Conservation (phyloP, 2,113 vertebrate species). For the Cololabis saira region DNA sequence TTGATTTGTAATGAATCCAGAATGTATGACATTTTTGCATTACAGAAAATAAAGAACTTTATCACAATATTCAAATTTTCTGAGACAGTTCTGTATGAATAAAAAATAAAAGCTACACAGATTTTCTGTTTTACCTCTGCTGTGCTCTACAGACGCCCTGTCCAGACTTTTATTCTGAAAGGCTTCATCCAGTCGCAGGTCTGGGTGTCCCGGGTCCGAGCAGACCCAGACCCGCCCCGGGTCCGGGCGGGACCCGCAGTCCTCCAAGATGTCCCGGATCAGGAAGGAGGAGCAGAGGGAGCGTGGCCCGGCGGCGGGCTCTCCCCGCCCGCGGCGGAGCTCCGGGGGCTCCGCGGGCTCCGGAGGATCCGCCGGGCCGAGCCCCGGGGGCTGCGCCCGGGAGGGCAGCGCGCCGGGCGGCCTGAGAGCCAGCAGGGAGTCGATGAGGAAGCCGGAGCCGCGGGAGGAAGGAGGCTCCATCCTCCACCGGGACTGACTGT, state of each 20-base stretch:
- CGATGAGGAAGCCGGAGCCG: conserved; percentile 85
- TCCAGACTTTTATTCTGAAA: conserved; percentile 70
- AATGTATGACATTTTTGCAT: too few species aligned
- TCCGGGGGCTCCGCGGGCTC: too few species aligned
- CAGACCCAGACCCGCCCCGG: conserved; percentile 74
- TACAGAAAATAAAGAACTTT: too few species aligned
- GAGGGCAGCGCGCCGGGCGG: conserved; percentile 82
- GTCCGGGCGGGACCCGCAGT: conserved; percentile 86
- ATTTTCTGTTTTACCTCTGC: not conserved
- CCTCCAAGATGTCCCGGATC: conserved; percentile 93
- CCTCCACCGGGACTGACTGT: conserved; percentile 21
- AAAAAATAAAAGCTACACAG: too few species aligned
- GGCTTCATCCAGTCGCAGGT: conserved; percentile 61
- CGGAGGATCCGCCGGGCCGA: conserved; percentile 79
- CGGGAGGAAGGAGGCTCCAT: conserved; percentile 88
- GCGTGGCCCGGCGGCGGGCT: conserved; percentile 42
- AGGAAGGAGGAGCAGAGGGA: conserved; percentile 91
- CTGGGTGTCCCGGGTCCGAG: conserved; percentile 83
- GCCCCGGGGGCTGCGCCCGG: conserved; percentile 84
- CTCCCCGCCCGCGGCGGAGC: too few species aligned
- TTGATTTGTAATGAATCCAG: too few species aligned
- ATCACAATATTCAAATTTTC: too few species aligned
- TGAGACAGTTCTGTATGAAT: too few species aligned
- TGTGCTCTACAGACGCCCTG: conserved; percentile 83
- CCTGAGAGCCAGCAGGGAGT: conserved; percentile 88